These are phyloP conservation scores for Grus americana DNA, from an alignment of 2,113 vertebrate species.

Conservation along the genomic window DNA sequence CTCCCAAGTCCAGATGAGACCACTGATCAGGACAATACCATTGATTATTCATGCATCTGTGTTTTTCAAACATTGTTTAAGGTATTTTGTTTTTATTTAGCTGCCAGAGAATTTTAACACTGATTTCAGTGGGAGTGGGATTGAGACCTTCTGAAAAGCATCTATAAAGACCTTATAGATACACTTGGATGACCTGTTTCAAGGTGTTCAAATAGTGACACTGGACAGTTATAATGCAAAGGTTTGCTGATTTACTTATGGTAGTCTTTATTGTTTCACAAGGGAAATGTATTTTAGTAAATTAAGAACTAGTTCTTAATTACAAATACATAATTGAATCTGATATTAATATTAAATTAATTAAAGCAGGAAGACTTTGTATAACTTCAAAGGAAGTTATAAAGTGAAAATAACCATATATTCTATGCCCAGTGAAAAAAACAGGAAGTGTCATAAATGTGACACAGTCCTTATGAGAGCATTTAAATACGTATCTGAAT, in stretches of 20 bases:
- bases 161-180: neutral
- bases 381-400: neutral
- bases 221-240: neutral
- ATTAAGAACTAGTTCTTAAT: neutral
- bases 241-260: neutral
- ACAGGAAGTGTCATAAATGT: accelerated
- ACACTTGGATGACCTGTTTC: neutral
- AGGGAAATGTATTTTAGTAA: neutral
- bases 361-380: neutral
- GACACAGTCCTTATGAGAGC: accelerated
- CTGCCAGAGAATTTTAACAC: neutral
- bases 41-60: neutral
- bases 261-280: neutral
- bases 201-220: neutral
- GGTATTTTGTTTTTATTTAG: neutral
- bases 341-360: neutral
- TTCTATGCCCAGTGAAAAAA: neutral
- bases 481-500: neutral
- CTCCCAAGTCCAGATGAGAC: neutral
- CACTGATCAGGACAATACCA: neutral
- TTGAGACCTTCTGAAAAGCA: neutral
- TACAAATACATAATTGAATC: neutral
- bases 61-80: neutral
- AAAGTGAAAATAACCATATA: neutral
- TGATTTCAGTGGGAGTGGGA: neutral